Evolutionary conservation across 2,888 invertebrate species (phyloP).

Genomic region (Zaprionus bogoriensis): DNA sequence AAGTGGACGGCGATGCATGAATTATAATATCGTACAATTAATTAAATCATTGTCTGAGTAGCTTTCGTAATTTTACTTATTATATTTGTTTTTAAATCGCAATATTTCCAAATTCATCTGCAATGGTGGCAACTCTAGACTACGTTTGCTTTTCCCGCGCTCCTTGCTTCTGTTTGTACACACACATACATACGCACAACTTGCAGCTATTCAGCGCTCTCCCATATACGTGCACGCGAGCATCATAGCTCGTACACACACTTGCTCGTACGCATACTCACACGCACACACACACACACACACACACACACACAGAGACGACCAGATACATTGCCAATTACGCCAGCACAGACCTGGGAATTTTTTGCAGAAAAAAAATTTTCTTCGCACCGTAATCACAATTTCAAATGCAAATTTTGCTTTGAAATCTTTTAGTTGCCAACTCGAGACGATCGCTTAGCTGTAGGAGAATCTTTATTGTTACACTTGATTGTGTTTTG

Average conservation of each 20-base stretch:
- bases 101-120: not conserved
- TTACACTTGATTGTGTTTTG: slow-evolving; percentile 65
- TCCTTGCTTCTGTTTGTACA: slow-evolving; percentile 41
- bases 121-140: slow-evolving; percentile 52
- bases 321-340: slow-evolving; percentile 61
- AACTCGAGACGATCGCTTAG: slow-evolving; percentile 46
- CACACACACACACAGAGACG: slow-evolving; percentile 30
- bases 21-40: not conserved
- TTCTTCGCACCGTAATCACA: slow-evolving; percentile 65
- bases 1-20: not conserved
- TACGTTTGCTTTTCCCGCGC: slow-evolving; percentile 41
- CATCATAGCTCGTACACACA: slow-evolving; percentile 13
- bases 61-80: not conserved
- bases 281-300: slow-evolving; percentile 24
- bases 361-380: slow-evolving; percentile 66
- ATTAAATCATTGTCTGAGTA: not conserved
- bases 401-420: slow-evolving; percentile 63
- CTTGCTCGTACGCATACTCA: slow-evolving; percentile 9
- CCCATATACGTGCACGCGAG: slow-evolving; percentile 29
- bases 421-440: slow-evolving; percentile 47
- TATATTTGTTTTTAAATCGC: not conserved
- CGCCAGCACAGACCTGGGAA: slow-evolving; percentile 79
- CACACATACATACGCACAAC: slow-evolving; percentile 22
- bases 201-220: slow-evolving; percentile 48
- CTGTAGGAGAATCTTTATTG: slow-evolving; percentile 47